phyloP scores from a whole-genome alignment of 2,113 vertebrate species.

The Amia ocellicauda region DNA sequence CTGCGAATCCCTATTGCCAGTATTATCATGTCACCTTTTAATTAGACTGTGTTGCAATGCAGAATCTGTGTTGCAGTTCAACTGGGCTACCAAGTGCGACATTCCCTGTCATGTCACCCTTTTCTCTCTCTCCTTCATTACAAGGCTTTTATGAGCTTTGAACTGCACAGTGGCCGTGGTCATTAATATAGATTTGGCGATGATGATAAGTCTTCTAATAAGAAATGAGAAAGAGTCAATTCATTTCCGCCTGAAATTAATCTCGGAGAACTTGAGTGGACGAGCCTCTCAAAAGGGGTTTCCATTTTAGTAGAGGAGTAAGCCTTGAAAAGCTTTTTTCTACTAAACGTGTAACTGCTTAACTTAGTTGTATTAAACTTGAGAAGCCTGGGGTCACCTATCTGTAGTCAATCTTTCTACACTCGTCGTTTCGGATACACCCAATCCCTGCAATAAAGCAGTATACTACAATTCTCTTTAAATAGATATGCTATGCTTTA shows the following conservation, averaged over 20 bases:
- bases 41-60: background rate
- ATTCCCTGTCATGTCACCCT: background rate
- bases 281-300: too few relatives aligned
- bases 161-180: conserved; percentile 1
- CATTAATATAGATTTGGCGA: conserved; percentile 11
- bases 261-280: too few relatives aligned
- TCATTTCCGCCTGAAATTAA: background rate
- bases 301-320: too few relatives aligned
- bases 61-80: background rate
- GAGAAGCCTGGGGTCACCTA: too few relatives aligned
- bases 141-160: conserved; percentile 10
- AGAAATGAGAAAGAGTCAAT: conserved; percentile 3
- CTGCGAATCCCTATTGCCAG: background rate
- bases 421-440: too few relatives aligned
- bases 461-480: too few relatives aligned
- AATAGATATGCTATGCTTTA: too few relatives aligned
- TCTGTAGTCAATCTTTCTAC: too few relatives aligned
- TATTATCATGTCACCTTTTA: background rate
- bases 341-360: too few relatives aligned
- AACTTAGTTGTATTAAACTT: too few relatives aligned
- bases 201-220: background rate
- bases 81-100: background rate
- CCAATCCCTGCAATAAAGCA: too few relatives aligned
- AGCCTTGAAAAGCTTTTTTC: too few relatives aligned
- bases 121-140: background rate